Base-by-base conservation (phyloP, 2,113 vertebrate species). In the Lasiurus cinereus region DNA sequence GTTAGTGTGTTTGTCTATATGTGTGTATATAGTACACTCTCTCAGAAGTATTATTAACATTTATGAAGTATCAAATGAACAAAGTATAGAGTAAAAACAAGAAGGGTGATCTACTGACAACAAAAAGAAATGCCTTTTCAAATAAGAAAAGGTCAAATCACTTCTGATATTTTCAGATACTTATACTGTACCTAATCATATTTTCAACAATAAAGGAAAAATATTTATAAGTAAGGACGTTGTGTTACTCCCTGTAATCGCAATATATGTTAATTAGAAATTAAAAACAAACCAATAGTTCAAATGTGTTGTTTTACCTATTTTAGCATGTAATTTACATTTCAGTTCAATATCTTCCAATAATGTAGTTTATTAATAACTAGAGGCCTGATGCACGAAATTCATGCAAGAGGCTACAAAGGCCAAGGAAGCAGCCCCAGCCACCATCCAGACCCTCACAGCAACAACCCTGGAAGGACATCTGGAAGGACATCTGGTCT, bases 241-340 rank as follows among this genome's bases (percentile, higher is more conserved):
- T 3, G 6, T 24, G 21, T 1, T 73, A 33, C 6, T 50, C 62
- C 29, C 15, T 74, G 18, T 87, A 70, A 83, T 56, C 14, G 15
- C 4, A 21, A 46, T 11, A 74, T 90, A 76, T 22, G 83, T 91
- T 92, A 76, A 67, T 78, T 78, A 46, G 89, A 66, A 64, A 48
- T 90, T 87, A 54, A 93, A 74, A 29, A 33, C 88, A 54, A 94
- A 72, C 82, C 66, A 89, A 24, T 64, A 93, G 86, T 93, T 29
- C 8, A n/a, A 92, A 90, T 18, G 2, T 80, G 69, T 92, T 88
- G 15, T 72, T 96, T 96, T 96, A 33, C 4, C 84, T 36, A 94
- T 96, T 93, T 94, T 93, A 73, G 39, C 4, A 97, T 96, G 50
- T 79, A 94, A 96, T 90, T 95, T 94, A 24, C 80, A 92, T 43